These are phyloP conservation scores for Lucinisca nassula DNA, from an alignment of 2,888 invertebrate species.

Conservation along the genomic window DNA sequence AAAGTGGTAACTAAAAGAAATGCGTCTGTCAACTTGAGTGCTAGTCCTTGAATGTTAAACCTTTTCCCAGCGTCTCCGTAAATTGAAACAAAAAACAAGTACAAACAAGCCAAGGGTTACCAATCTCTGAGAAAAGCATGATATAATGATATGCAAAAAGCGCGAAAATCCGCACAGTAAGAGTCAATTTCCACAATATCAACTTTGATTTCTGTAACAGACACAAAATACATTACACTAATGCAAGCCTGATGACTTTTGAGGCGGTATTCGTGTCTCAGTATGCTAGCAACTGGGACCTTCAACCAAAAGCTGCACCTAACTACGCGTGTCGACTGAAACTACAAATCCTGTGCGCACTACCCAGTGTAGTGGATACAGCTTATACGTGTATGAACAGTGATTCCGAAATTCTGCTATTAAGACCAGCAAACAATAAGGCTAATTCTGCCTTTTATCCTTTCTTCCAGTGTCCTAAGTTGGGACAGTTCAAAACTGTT, in stretches of 20 bases:
- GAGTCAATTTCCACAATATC: slow-evolving; percentile 17
- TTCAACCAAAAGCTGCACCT: no score
- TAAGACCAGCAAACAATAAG: no score
- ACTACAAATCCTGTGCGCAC: no score
- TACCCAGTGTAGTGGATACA: no score
- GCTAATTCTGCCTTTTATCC: no score
- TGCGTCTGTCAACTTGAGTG: no score
- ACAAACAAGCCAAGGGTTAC: background rate
- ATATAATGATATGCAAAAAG: background rate
- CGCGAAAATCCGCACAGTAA: slow-evolving; percentile 11
- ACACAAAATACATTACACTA: slow-evolving; percentile 15
- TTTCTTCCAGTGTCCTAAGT: no score
- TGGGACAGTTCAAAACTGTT: no score
- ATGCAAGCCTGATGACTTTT: slow-evolving; percentile 17
- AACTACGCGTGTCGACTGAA: no score
- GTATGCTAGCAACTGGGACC: background rate
- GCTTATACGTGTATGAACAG: no score
- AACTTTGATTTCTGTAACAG: slow-evolving; percentile 11
- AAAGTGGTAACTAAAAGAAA: no score
- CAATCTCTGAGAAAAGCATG: background rate
- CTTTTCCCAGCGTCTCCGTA: background rate
- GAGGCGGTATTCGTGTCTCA: background rate
- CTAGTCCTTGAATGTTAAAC: background rate
- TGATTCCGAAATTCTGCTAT: no score
- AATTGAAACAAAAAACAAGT: background rate